phyloP scores from a whole-genome alignment of 2,113 vertebrate species.

The Seriola quinqueradiata region DNA sequence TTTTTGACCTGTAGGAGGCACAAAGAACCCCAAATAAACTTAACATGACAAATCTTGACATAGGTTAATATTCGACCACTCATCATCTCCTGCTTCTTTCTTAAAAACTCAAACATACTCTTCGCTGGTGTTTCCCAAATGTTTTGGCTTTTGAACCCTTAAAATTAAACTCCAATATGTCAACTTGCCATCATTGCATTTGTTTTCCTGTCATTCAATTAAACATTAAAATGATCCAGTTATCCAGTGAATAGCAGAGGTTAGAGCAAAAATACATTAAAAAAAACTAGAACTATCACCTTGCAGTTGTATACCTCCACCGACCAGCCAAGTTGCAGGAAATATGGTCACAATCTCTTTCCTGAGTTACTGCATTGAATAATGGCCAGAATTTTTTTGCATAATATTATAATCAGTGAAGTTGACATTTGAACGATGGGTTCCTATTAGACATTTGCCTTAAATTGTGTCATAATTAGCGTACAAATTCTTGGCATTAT shows the following conservation, averaged over 20 bases:
- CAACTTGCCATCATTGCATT: not conserved
- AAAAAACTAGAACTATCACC: not conserved
- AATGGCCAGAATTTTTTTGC: too few species aligned
- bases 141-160: not conserved
- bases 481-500: too few species aligned
- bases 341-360: too few species aligned
- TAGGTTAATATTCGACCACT: not conserved
- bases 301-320: too few species aligned
- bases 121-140: not conserved
- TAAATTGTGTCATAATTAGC: too few species aligned
- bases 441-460: too few species aligned
- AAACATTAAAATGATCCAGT: not conserved
- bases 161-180: not conserved
- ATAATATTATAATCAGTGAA: too few species aligned
- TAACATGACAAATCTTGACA: not conserved
- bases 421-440: too few species aligned
- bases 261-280: not conserved
- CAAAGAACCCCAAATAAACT: not conserved
- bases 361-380: too few species aligned
- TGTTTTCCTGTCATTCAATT: not conserved
- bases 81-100: not conserved
- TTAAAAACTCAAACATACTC: not conserved
- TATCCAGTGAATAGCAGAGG: not conserved
- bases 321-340: too few species aligned
- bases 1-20: conserved; percentile 31